These are phyloP conservation scores for Peromyscus leucopus DNA, from an alignment of 2,113 vertebrate genomes.

Conservation along the genomic window DNA sequence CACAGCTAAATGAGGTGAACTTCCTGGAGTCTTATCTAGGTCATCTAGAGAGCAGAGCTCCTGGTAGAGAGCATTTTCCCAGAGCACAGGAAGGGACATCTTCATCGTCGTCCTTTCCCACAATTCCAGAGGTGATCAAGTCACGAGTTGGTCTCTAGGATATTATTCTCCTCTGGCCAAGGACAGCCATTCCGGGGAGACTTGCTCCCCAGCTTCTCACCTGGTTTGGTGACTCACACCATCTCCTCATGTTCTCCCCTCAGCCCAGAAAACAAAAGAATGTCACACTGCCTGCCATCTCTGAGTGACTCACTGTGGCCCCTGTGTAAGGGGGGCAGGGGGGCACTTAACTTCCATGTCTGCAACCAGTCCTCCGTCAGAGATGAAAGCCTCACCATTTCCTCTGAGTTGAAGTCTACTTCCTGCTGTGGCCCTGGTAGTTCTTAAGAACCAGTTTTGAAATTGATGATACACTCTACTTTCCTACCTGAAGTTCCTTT, in stretches of 20 bases:
- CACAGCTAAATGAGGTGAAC: not conserved
- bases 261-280: not conserved
- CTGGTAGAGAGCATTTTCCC: not conserved
- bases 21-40: not conserved
- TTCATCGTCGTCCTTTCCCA: not conserved
- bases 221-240: fast-evolving
- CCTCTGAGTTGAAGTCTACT: not conserved
- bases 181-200: fast-evolving
- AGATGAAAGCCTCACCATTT: not conserved
- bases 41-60: not conserved
- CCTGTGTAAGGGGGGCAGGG: not conserved
- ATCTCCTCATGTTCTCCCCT: not conserved
- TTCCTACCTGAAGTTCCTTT: not conserved
- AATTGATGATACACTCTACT: fast-evolving
- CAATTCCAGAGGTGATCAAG: fast-evolving
- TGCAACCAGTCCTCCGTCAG: fast-evolving
- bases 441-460: not conserved
- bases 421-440: not conserved
- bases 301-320: fast-evolving
- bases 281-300: fast-evolving
- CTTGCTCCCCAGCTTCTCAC: not conserved
- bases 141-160: not conserved
- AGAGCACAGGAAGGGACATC: not conserved
- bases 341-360: not conserved
- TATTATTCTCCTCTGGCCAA: fast-evolving